These are phyloP conservation scores for Vireo altiloquus DNA, from an alignment of 2,113 vertebrate species.

Conservation along the genomic window DNA sequence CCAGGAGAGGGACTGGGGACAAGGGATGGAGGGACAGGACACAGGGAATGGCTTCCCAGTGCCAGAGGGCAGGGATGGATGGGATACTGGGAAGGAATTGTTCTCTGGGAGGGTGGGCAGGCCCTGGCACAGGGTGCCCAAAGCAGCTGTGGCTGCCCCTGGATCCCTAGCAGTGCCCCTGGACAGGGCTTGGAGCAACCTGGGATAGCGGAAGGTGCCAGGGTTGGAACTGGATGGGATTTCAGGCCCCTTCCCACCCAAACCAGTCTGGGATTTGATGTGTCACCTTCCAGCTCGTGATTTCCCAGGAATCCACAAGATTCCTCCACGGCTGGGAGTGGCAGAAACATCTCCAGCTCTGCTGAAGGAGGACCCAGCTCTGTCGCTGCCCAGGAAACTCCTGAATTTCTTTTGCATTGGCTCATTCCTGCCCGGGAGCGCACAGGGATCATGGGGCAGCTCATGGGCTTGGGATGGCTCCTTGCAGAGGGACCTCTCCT, in stretches of 20 bases:
- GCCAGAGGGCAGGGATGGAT: rapidly evolving
- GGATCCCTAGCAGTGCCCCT: rapidly evolving
- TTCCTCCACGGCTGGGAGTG: too few relatives aligned
- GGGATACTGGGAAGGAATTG: neutral
- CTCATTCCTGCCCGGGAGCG: neutral
- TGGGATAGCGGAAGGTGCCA: rapidly evolving
- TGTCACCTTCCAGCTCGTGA: neutral
- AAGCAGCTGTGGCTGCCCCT: neutral
- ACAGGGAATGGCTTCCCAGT: neutral
- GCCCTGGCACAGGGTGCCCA: neutral
- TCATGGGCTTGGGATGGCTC: neutral
- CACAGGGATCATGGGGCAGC: rapidly evolving
- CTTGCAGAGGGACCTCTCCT: neutral
- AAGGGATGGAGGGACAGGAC: neutral
- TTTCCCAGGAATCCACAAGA: neutral
- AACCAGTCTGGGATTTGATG: neutral
- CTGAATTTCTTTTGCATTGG: rapidly evolving
- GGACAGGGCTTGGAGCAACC: neutral
- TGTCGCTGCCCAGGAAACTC: neutral
- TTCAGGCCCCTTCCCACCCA: neutral
- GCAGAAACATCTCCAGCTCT: neutral
- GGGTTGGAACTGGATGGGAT: neutral
- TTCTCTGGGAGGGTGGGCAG: neutral
- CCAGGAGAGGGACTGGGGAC: neutral
- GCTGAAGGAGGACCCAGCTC: neutral